Base-by-base conservation (phyloP, 2,888 invertebrate genomes). In the Quadriops clusia region DNA sequence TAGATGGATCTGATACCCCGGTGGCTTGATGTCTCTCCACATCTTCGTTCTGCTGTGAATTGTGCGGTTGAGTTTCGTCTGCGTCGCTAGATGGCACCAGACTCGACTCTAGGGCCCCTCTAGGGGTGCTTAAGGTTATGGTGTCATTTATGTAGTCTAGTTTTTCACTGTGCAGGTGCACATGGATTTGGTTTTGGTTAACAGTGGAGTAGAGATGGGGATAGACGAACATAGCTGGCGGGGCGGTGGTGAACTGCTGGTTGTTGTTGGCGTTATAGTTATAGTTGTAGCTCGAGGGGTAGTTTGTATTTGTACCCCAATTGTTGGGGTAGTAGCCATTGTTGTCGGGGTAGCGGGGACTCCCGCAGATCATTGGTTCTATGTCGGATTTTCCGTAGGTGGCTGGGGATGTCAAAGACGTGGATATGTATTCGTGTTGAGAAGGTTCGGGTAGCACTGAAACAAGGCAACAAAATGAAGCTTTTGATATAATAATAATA, bases 121-220 rank as follows among this genome's bases (percentile, higher is more conserved):
- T 32, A 9, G 32, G 12, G 8, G 36, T 26, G 10, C 33, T 22
- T 17, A 36, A 25, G 25, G 36, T 14, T 13, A 33, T 18, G 14
- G 40, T 40, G 18, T 52, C 49, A 45, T 70, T 67, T 39, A 65
- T 61, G 25, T 76, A 76, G 42, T 77, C 77, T 41, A 73, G 45
- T 53, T 76, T 77, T 30, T 77, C 77, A 10, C 75, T 73, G 56
- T 85, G 84, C 15, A 81, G 58, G 49, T 85, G 85, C 12, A 85
- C 68, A 52, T 86, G 85, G 37, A 85, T 84, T 65, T 85, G 83
- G 57, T 84, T 85, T 58, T 85, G 84, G 54, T 85, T 85, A 30
- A 85, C 83, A 13, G 84, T 84, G 22, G 84, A 83, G 56, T 83
- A 81, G 1, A 84, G 63, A 48, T 82, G 81, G 0, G 84, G 84